A percentile compares a stretch with the other conserved stretches of the same genome.
Conservation (phyloP, 2,888 invertebrate genomes). For the Leucophenga maculata region DNA sequence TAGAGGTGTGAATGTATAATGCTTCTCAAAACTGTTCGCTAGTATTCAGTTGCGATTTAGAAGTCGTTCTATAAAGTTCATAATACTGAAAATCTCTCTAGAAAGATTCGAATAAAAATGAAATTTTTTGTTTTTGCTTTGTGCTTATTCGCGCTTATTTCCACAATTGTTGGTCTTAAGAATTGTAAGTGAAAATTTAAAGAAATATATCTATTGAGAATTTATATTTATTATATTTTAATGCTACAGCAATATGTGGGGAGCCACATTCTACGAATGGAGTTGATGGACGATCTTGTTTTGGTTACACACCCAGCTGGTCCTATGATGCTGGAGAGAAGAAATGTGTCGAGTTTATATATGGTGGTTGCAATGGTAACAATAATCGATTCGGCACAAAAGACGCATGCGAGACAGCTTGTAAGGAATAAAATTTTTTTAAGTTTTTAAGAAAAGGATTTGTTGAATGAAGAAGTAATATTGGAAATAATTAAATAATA, state of each 20-base stretch:
- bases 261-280: slow-evolving; percentile 31
- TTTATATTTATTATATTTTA: background rate
- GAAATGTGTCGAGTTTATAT: slow-evolving; percentile 50
- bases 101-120: slow-evolving; percentile 27
- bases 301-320: slow-evolving; percentile 37
- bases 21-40: background rate
- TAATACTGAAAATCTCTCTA: background rate
- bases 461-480: too few species aligned
- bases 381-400: slow-evolving; percentile 47
- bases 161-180: slow-evolving; percentile 45
- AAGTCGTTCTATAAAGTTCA: slow-evolving; percentile 1
- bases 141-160: slow-evolving; percentile 43
- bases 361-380: slow-evolving; percentile 59
- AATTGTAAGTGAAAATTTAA: slow-evolving; percentile 40
- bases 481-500: too few species aligned
- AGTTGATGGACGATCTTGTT: slow-evolving; percentile 28
- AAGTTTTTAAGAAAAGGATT: slow-evolving; percentile 35
- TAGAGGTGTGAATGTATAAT: too few species aligned
- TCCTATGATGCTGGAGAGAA: slow-evolving; percentile 37
- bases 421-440: slow-evolving; percentile 42
- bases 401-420: slow-evolving; percentile 46
- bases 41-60: background rate
- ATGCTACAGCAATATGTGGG: slow-evolving; percentile 34
- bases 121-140: slow-evolving; percentile 32
- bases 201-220: background rate